A percentile compares a stretch with the other conserved stretches of the same genome.
Evolutionary conservation across 1,140 invertebrate species (phyloP).

Genomic region (Aphis craccivora): DNA sequence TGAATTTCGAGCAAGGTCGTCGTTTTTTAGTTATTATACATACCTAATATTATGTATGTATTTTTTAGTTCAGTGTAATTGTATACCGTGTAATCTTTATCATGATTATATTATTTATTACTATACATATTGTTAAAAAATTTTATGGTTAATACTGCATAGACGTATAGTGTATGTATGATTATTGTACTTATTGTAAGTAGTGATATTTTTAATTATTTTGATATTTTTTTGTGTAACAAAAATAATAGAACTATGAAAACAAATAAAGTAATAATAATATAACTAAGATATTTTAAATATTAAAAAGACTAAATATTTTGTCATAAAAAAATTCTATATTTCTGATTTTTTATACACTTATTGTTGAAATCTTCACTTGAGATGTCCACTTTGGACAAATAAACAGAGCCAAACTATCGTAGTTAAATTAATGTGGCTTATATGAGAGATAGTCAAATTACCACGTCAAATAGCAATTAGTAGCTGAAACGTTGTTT

Average conservation of each 20-base stretch:
- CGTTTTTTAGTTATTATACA: neutral
- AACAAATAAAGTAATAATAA: neutral
- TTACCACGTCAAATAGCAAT: neutral
- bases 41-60: neutral
- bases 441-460: no score
- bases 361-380: no score
- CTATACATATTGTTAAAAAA: neutral
- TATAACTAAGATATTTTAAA: neutral
- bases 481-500: neutral
- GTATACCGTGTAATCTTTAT: neutral
- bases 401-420: no score
- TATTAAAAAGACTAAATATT: neutral
- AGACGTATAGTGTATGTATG: no score
- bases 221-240: neutral
- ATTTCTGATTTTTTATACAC: neutral
- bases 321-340: neutral
- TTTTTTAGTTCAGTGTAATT: neutral
- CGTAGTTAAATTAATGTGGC: no score
- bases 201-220: neutral
- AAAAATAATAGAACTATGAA: neutral
- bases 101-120: neutral
- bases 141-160: neutral
- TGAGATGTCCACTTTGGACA: no score
- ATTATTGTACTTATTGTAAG: neutral
- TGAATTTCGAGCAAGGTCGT: slow-evolving; percentile 35